These are phyloP conservation scores for Sciurus vulgaris DNA, from an alignment of 2,797 vertebrate species.

Conservation along the genomic window DNA sequence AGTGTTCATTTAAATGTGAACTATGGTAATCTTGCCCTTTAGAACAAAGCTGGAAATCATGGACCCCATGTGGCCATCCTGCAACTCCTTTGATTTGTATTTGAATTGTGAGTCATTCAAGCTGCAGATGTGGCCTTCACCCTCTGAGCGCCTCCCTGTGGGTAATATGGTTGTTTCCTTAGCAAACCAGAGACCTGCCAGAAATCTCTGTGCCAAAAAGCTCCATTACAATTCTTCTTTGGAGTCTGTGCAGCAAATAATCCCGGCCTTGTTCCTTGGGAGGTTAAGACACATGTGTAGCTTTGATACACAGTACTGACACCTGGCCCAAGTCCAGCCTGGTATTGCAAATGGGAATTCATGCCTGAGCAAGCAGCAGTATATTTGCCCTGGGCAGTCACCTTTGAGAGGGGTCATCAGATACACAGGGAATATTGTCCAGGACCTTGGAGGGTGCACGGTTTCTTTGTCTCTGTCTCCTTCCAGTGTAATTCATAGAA, in stretches of 20 bases:
- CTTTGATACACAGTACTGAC: constrained; percentile 1
- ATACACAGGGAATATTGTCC: background rate
- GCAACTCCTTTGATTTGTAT: background rate
- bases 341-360: background rate
- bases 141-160: background rate
- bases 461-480: background rate
- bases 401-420: background rate
- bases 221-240: constrained; percentile 14
- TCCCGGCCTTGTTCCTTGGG: background rate
- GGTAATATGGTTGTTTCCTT: background rate
- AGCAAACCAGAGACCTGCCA: background rate
- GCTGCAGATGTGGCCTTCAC: background rate
- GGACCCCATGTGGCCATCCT: background rate
- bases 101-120: background rate
- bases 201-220: background rate
- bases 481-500: background rate
- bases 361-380: background rate
- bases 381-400: background rate
- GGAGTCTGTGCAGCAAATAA: background rate
- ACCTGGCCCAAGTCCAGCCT: background rate
- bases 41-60: background rate
- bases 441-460: background rate
- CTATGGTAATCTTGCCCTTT: background rate
- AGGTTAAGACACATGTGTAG: background rate
- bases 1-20: background rate